A percentile compares a stretch with the other conserved stretches of the same genome.
These are phyloP conservation scores for Pyrochroa serraticornis DNA, from an alignment of 2,888 invertebrate genomes.

Conservation along the genomic window DNA sequence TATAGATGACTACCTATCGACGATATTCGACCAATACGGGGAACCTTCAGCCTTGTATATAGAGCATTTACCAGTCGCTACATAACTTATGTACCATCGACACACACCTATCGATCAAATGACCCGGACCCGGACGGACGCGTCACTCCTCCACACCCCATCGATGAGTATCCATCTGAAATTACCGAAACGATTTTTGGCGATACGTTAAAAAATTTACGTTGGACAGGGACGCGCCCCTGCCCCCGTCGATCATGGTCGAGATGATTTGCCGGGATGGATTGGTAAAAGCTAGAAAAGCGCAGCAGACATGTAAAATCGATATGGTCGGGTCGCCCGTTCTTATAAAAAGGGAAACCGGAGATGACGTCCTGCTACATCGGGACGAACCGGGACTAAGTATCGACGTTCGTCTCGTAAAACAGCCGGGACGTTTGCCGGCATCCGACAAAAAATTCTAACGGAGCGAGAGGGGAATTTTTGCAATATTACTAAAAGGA, in stretches of 20 bases:
- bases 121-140: no score
- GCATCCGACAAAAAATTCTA: no score
- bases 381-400: background rate
- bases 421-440: no score
- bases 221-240: no score
- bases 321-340: conserved; percentile 43
- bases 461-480: no score
- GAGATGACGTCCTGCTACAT: conserved; percentile 37
- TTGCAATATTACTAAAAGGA: no score
- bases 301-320: conserved; percentile 45
- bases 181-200: no score
- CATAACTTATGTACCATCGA: conserved; percentile 7
- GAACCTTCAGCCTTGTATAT: conserved; percentile 32
- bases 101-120: conserved; percentile 2
- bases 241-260: no score
- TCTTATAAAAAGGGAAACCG: conserved; percentile 41
- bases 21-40: conserved; percentile 56
- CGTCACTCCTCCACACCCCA: no score
- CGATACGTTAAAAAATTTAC: no score
- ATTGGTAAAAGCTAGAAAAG: conserved; percentile 49
- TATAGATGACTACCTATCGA: conserved; percentile 61
- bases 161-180: no score
- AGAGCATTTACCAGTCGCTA: conserved; percentile 31
- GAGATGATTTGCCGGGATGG: conserved; percentile 20
- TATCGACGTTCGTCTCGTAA: no score